Evolutionary conservation across 2,888 invertebrate genomes (phyloP).

Genomic region (Amphipyra berbera): DNA sequence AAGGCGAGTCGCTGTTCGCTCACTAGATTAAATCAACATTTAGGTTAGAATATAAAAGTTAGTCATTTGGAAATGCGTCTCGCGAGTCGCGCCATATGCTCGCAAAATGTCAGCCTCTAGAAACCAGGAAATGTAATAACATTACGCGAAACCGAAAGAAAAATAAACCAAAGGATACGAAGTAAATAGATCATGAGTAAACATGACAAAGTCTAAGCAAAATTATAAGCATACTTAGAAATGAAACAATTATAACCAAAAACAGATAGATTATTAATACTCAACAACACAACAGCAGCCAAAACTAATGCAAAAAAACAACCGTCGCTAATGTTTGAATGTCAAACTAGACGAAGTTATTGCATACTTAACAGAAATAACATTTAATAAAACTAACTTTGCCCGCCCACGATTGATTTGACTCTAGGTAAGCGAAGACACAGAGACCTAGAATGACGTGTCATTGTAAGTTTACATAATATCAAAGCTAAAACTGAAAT

Average conservation of each 20-base stretch:
- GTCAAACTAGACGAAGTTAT: not conserved
- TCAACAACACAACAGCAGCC: slow-evolving; percentile 5
- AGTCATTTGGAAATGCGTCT: slow-evolving; percentile 20
- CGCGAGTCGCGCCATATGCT: not conserved
- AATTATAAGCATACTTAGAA: too few relatives aligned
- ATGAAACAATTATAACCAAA: too few relatives aligned
- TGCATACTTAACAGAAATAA: too few relatives aligned
- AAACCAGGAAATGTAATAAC: slow-evolving; percentile 18
- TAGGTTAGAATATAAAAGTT: slow-evolving; percentile 5
- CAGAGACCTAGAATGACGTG: too few relatives aligned
- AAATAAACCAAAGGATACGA: not conserved
- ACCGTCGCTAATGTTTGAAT: not conserved
- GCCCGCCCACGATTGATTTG: not conserved
- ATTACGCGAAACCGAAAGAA: not conserved
- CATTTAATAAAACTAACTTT: not conserved
- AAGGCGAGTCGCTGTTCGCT: not conserved
- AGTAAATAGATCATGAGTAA: not conserved
- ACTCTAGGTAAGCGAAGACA: not conserved
- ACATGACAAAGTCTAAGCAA: not conserved
- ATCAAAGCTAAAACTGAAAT: not conserved
- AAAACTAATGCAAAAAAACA: not conserved
- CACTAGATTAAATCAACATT: slow-evolving; percentile 4
- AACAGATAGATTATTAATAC: too few relatives aligned
- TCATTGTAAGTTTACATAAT: too few relatives aligned
- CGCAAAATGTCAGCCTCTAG: slow-evolving; percentile 4